phyloP scores from a whole-genome alignment of 2,888 invertebrate genomes.

The Drosophila prolongata region DNA sequence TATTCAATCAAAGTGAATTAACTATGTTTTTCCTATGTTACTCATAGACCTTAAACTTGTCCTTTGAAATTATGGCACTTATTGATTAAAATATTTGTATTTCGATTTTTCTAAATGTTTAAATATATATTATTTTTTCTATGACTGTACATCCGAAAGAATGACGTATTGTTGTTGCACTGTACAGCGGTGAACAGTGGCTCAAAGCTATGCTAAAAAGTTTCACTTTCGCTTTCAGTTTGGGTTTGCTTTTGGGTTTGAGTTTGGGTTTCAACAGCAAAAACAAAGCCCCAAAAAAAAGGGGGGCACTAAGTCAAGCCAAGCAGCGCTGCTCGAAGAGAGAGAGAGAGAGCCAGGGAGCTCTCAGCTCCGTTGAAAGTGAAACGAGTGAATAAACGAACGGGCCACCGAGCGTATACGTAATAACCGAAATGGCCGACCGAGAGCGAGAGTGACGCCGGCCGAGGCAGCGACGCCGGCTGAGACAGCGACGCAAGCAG shows the following conservation, averaged over 20 bases:
- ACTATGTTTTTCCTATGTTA: no score
- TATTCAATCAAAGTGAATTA: no score
- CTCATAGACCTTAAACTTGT: no score
- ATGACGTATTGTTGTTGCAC: slow-evolving; percentile 53
- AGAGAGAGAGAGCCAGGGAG: slow-evolving; percentile 32
- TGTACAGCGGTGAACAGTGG: slow-evolving; percentile 50
- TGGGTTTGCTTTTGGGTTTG: slow-evolving; percentile 24
- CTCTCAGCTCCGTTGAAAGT: slow-evolving; percentile 64
- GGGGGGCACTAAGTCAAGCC: slow-evolving; percentile 76
- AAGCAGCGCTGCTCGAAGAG: slow-evolving; percentile 55
- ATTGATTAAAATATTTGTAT: no score
- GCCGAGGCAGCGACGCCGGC: slow-evolving; percentile 27
- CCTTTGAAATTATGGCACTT: no score
- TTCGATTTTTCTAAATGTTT: no score
- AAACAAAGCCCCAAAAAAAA: slow-evolving; percentile 52
- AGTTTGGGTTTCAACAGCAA: slow-evolving; percentile 61
- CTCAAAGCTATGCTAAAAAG: slow-evolving; percentile 71
- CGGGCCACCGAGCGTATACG: slow-evolving; percentile 58
- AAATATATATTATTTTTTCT: neutral
- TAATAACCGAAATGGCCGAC: slow-evolving; percentile 59
- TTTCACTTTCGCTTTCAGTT: slow-evolving; percentile 83
- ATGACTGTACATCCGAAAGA: slow-evolving; percentile 41
- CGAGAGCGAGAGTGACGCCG: slow-evolving; percentile 72
- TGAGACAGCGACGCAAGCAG: slow-evolving; percentile 37
- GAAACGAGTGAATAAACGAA: slow-evolving; percentile 57